Conservation (phyloP, 92 coral and sea anemone genomes). For the Porites divaricata region DNA sequence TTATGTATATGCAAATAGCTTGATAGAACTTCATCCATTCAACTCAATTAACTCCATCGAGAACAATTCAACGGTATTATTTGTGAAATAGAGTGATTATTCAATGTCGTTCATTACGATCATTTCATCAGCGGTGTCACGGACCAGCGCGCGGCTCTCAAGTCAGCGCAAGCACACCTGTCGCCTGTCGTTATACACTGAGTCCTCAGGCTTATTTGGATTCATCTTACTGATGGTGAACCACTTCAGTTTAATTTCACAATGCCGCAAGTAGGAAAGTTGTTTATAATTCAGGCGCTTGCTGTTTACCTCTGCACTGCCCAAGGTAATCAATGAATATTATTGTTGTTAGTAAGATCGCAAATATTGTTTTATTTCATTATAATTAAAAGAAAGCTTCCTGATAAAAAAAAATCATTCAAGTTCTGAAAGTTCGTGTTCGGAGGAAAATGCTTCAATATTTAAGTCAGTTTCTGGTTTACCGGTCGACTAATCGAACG, state of each 20-base stretch:
- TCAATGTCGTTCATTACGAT: neutral
- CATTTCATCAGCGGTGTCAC: neutral
- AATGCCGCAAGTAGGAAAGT: conserved; percentile 2
- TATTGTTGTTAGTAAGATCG: neutral
- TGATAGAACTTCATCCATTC: neutral
- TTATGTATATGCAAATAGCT: too few species aligned
- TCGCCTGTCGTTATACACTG: too few species aligned
- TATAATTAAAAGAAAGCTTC: too few species aligned
- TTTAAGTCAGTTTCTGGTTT: too few species aligned
- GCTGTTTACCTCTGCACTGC: conserved; percentile 10
- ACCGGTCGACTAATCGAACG: too few species aligned
- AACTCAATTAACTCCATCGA: neutral
- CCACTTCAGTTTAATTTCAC: neutral
- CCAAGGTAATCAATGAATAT: conserved; percentile 21
- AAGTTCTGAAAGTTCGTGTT: too few species aligned
- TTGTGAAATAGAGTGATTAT: neutral
- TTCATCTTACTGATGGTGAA: neutral
- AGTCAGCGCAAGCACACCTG: neutral
- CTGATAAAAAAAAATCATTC: too few species aligned
- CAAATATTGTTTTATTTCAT: too few species aligned
- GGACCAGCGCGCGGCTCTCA: neutral
- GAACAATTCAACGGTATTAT: neutral
- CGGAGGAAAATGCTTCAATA: too few species aligned
- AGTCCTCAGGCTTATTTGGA: too few species aligned
- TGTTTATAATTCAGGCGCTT: neutral